Conservation (phyloP, 1,140 invertebrate genomes). For the Nilaparvata lugens region DNA sequence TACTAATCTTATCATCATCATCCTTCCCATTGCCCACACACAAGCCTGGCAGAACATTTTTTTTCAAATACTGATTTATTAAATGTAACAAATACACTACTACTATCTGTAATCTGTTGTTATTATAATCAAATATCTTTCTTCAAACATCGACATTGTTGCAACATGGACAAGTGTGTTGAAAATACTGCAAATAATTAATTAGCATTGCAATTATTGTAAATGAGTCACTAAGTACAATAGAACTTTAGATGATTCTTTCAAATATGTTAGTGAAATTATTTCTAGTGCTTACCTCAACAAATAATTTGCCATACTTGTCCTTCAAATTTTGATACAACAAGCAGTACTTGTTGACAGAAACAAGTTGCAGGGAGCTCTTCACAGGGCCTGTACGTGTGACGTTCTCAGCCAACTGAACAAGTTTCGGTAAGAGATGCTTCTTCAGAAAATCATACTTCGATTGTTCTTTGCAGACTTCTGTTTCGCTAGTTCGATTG, state of each 20-base stretch:
- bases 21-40: too few relatives aligned
- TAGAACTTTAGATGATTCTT: not conserved
- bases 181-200: too few relatives aligned
- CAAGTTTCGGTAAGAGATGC: constrained; percentile 47
- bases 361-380: constrained; percentile 57
- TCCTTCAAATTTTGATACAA: constrained; percentile 67
- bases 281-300: constrained; percentile 42
- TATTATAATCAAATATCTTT: too few relatives aligned
- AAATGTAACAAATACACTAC: too few relatives aligned
- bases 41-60: too few relatives aligned
- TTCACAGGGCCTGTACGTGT: constrained; percentile 30
- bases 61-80: too few relatives aligned
- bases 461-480: not conserved
- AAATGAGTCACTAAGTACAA: too few relatives aligned
- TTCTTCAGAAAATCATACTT: not conserved
- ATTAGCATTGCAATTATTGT: too few relatives aligned
- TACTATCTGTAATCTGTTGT: too few relatives aligned
- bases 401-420: constrained; percentile 50
- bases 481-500: not conserved
- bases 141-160: too few relatives aligned
- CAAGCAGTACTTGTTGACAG: constrained; percentile 55
- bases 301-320: constrained; percentile 66
- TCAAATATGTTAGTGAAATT: not conserved
- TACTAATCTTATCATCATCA: too few relatives aligned
- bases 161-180: too few relatives aligned